Evolutionary conservation across 2,888 invertebrate genomes (phyloP).

Genomic region (Chymomyza fuscimana): DNA sequence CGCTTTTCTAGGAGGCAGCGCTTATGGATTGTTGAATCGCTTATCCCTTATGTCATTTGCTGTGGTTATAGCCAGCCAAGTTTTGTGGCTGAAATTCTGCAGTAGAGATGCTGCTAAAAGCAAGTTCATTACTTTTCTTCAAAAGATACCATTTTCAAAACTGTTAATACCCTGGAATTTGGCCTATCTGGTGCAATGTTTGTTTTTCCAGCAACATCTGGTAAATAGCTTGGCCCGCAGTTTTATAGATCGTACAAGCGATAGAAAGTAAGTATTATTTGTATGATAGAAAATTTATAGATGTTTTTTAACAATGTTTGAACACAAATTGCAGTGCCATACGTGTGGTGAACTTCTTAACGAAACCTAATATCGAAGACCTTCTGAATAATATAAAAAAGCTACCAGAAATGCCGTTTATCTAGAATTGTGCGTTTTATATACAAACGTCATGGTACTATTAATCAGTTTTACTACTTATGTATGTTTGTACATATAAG

Average conservation of each 20-base stretch:
- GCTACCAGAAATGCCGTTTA: background rate
- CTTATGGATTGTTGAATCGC: slow-evolving; percentile 37
- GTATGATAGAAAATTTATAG: too few species aligned
- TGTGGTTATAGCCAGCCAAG: slow-evolving; percentile 49
- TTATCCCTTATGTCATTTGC: slow-evolving; percentile 46
- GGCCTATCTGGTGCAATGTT: slow-evolving; percentile 49
- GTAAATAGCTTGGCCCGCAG: slow-evolving; percentile 35
- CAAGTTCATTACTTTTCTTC: slow-evolving; percentile 21
- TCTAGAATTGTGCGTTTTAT: background rate
- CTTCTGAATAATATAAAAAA: background rate
- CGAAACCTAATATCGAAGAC: background rate
- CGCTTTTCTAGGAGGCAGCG: slow-evolving; percentile 48
- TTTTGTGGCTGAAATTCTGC: slow-evolving; percentile 49
- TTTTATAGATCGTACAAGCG: slow-evolving; percentile 47
- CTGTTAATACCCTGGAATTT: slow-evolving; percentile 48
- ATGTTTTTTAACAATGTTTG: background rate
- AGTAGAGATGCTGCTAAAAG: background rate
- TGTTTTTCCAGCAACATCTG: slow-evolving; percentile 25
- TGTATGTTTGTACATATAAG: too few species aligned
- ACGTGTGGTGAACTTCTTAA: background rate
- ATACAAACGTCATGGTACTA: background rate
- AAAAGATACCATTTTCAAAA: slow-evolving; percentile 45
- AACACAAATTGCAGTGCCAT: background rate
- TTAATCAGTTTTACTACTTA: background rate
- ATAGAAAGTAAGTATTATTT: slow-evolving; percentile 41